Percentiles rank a stretch among this genome's conserved stretches.
Conservation (phyloP, 2,888 invertebrate genomes). For the Callinectes sapidus region DNA sequence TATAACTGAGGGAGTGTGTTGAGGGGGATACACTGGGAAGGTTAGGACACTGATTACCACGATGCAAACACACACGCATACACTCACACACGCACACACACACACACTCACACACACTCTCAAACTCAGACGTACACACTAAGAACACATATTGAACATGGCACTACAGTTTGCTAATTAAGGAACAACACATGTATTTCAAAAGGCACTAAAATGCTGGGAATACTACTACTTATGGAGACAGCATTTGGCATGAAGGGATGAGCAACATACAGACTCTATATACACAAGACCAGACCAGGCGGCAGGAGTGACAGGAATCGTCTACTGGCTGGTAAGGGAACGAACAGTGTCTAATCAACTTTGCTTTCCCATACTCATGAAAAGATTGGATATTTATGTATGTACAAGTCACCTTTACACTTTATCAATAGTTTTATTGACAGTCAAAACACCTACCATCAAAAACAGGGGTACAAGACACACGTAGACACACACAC, state of each 20-base stretch:
- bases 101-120: conserved; percentile 24
- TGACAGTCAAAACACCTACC: not conserved
- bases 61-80: conserved; percentile 15
- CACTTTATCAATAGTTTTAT: not conserved
- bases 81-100: conserved; percentile 23
- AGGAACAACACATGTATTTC: not conserved
- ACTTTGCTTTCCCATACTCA: not conserved
- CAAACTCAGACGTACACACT: not conserved
- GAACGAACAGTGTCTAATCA: not conserved
- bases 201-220: not conserved
- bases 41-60: not conserved
- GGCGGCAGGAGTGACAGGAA: not conserved
- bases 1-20: not conserved
- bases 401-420: not conserved
- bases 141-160: not conserved
- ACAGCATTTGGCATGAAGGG: not conserved
- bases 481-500: not conserved
- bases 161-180: not conserved
- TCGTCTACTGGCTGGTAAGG: not conserved
- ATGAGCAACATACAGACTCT: not conserved
- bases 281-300: not conserved
- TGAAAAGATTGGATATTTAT: not conserved
- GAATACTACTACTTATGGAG: not conserved
- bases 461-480: not conserved
- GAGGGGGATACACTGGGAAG: not conserved